Base-by-base conservation (phyloP, 1,140 invertebrate species). In the Neuroterus valhalla region DNA sequence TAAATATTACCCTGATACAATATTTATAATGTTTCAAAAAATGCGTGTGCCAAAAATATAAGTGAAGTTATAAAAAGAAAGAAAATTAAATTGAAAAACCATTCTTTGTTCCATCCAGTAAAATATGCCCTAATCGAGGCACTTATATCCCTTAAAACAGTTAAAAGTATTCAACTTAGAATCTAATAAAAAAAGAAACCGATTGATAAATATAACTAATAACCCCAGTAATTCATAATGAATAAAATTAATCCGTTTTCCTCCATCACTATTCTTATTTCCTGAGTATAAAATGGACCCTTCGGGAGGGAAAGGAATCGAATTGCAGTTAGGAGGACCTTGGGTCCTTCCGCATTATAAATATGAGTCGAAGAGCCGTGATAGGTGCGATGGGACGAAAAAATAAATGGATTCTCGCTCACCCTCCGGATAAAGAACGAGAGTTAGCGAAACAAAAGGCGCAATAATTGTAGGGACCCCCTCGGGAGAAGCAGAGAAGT, bases 381-480 rank as follows among this genome's bases (percentile, higher is more conserved):
- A 82, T 79, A 78, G 74, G 70, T 67, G 68, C 72, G 66, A 73
- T 76, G 79, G 83, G 80, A 80, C 55, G 55, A 62, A 76, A 80
- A 82, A 81, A 81, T 82, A 82, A 79, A 75, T 79, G 72, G 72
- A 73, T 78, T 77, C 74, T 76, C 77, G 48, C 77, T 82, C 79
- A 68, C 72, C 70, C 72, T 66, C 71, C 69, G 43, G 70, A 75
- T 71, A 72, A 72, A 62, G 68, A 50, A 71, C 19, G 17, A 17
- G 66, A 68, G 66, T 26, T 71, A 42, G 74, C 79, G 84, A 89
- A 87, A 89, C 88, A 89, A 89, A 89, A 85, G 86, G 82, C 84
- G 82, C 78, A 85, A 88, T 90, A 88, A 90, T 89, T 88, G 85
- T 82, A 84, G 81, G 72, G 75, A 77, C 72, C 81, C 82, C 85